These are phyloP conservation scores for Amiota mariae DNA, from an alignment of 2,888 invertebrate species.

Conservation along the genomic window DNA sequence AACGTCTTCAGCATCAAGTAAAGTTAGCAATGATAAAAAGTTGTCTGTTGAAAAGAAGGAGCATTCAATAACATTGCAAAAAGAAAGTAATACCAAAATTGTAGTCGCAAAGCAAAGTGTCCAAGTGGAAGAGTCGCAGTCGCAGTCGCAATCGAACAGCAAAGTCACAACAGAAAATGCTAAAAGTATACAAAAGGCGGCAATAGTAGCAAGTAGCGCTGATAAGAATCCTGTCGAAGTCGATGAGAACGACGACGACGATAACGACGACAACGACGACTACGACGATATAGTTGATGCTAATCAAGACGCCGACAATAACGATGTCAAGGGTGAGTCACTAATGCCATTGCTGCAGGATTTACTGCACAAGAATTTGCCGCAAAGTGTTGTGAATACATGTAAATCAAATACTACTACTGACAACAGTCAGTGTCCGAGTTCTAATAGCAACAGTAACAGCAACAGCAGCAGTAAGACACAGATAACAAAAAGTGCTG, in stretches of 20 bases:
- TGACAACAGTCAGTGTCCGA: slow-evolving; percentile 44
- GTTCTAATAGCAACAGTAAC: slow-evolving; percentile 31
- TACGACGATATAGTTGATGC: slow-evolving; percentile 50
- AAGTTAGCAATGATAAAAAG: slow-evolving; percentile 5
- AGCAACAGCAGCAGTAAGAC: slow-evolving; percentile 35
- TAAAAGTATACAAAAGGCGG: neutral
- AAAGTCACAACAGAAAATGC: neutral
- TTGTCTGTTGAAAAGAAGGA: neutral
- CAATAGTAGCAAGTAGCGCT: slow-evolving; percentile 10
- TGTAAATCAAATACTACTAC: slow-evolving; percentile 42
- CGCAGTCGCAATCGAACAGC: neutral
- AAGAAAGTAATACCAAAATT: slow-evolving; percentile 18
- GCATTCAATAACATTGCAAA: slow-evolving; percentile 7
- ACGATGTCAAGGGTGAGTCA: slow-evolving; percentile 80
- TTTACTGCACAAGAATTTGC: slow-evolving; percentile 75
- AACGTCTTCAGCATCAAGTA: slow-evolving; percentile 16
- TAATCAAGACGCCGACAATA: slow-evolving; percentile 49
- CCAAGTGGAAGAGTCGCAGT: neutral
- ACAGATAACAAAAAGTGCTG: slow-evolving; percentile 25
- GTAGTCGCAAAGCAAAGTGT: neutral
- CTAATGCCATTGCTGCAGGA: slow-evolving; percentile 81
- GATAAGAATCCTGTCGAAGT: slow-evolving; percentile 39
- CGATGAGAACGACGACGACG: slow-evolving; percentile 32
- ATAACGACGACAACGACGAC: slow-evolving; percentile 46
- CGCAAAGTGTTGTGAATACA: slow-evolving; percentile 49